phyloP scores from a whole-genome alignment of 2,797 vertebrate species.

The Calcarius lapponicus region DNA sequence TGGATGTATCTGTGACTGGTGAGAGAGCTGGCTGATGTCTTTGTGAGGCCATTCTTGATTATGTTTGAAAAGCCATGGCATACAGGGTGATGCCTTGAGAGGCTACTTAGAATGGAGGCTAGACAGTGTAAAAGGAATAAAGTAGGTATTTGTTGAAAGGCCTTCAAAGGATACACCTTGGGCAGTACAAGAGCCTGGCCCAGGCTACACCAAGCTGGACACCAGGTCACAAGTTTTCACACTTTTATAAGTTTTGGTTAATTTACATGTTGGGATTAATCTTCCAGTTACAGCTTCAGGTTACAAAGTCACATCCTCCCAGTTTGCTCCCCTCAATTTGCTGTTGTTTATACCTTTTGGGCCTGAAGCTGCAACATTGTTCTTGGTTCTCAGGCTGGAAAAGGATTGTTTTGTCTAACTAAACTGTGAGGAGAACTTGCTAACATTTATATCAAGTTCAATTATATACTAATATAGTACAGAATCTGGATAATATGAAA shows the following conservation, averaged over 20 bases:
- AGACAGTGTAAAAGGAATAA: background rate
- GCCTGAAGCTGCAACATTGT: background rate
- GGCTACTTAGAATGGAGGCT: background rate
- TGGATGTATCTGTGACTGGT: background rate
- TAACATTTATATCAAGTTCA: background rate
- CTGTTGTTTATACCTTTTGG: background rate
- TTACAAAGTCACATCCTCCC: background rate
- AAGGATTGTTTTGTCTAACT: background rate
- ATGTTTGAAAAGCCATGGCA: background rate
- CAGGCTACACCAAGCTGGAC: accelerated
- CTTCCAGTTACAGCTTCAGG: background rate
- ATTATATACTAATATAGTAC: background rate
- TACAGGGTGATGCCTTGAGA: background rate
- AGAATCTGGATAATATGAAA: background rate
- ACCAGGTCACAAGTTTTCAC: accelerated
- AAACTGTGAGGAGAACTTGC: background rate
- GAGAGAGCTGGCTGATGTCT: background rate
- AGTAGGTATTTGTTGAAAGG: background rate
- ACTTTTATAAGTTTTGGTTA: background rate
- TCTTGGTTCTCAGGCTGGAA: background rate
- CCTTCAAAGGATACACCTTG: background rate
- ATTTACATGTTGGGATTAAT: background rate
- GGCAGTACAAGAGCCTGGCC: background rate
- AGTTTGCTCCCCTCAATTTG: background rate
- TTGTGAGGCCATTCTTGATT: background rate